Percentiles rank a stretch among this genome's conserved stretches.
These are phyloP conservation scores for Sinhomidia bicolor DNA, from an alignment of 2,888 invertebrate species.

Conservation along the genomic window DNA sequence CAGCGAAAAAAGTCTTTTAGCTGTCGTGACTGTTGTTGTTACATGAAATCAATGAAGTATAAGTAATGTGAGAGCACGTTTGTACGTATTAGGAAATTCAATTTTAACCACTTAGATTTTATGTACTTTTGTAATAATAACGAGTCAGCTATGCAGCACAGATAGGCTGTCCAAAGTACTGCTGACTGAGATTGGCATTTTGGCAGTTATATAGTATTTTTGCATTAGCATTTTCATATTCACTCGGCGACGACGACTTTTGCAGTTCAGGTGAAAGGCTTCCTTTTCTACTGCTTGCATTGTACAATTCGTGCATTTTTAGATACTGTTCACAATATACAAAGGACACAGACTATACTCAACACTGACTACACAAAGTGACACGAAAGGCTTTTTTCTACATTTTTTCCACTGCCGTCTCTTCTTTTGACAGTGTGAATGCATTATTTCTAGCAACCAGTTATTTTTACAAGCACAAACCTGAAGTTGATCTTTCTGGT, in stretches of 20 bases:
- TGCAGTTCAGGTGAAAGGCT: neutral
- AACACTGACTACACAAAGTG: too few relatives aligned
- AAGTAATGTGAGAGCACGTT: neutral
- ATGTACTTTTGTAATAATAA: constrained; percentile 33
- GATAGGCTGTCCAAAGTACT: neutral
- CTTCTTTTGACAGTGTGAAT: constrained; percentile 21
- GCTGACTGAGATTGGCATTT: neutral
- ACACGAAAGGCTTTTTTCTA: constrained; percentile 1
- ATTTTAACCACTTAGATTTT: constrained; percentile 45
- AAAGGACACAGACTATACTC: neutral
- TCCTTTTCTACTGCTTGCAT: neutral
- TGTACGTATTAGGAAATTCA: constrained; percentile 33
- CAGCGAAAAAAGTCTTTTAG: neutral
- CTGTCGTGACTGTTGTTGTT: neutral
- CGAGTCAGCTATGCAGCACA: neutral
- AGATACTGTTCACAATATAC: too few relatives aligned
- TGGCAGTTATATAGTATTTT: neutral
- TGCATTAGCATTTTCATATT: neutral
- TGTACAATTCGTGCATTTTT: too few relatives aligned
- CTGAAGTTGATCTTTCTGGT: neutral
- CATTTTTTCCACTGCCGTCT: neutral
- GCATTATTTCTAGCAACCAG: neutral
- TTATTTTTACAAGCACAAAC: neutral
- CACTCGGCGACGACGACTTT: neutral
- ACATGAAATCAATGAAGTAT: neutral